A percentile compares a stretch with the other conserved stretches of the same genome.
Evolutionary conservation across 2,888 invertebrate species (phyloP).

Genomic region (Slavum lentiscoides): DNA sequence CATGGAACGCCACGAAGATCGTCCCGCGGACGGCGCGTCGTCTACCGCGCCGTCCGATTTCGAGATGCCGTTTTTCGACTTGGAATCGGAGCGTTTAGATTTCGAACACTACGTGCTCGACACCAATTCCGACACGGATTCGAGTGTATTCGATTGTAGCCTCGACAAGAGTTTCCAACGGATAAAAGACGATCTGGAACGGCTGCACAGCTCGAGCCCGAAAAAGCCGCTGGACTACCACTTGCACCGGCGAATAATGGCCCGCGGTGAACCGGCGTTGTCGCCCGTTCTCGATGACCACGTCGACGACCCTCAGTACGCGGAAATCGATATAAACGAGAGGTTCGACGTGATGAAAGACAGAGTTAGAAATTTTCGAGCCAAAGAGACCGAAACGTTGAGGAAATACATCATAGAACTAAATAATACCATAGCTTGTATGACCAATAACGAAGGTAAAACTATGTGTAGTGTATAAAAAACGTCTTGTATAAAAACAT

Average conservation of each 20-base stretch:
- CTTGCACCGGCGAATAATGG: neutral
- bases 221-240: neutral
- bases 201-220: conserved; percentile 2
- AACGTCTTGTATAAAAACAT: no score
- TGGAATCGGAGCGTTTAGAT: conserved; percentile 34
- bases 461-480: neutral
- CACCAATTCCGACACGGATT: conserved; percentile 10
- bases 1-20: conserved; percentile 13
- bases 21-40: neutral
- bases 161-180: conserved; percentile 35
- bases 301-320: neutral
- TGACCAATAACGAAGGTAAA: conserved; percentile 32
- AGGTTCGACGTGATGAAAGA: conserved; percentile 39
- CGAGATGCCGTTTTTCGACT: neutral
- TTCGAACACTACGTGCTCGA: conserved; percentile 14
- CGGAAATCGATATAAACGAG: conserved; percentile 18
- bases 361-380: conserved; percentile 12
- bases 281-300: neutral
- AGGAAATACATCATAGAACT: conserved; percentile 22
- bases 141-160: conserved; percentile 15
- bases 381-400: conserved; percentile 28
- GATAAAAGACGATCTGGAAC: conserved; percentile 19
- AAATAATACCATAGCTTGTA: conserved; percentile 3
- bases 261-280: neutral
- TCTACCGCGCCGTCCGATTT: conserved; percentile 15